Percentiles rank a stretch among this genome's conserved stretches.
These are phyloP conservation scores for Teleogryllus occipitalis DNA, from an alignment of 1,140 invertebrate genomes.

Conservation along the genomic window DNA sequence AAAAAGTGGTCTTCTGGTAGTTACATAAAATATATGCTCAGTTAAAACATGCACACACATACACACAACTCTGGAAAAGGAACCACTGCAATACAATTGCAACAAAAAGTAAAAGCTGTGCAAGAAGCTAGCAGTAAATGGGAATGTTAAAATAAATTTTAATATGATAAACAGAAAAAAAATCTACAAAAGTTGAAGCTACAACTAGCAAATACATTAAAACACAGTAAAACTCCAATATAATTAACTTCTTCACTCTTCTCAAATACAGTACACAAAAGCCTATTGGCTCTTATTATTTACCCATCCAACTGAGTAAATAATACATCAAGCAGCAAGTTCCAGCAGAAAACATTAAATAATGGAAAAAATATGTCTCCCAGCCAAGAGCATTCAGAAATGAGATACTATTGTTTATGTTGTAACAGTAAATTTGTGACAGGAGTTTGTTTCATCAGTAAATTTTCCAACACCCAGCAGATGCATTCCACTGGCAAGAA, in stretches of 20 bases:
- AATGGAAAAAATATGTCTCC: neutral
- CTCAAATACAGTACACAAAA: too few species aligned
- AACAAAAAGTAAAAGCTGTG: too few species aligned
- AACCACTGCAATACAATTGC: too few species aligned
- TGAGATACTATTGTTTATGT: neutral
- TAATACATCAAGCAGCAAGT: neutral
- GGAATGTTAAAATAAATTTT: neutral
- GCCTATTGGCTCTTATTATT: too few species aligned
- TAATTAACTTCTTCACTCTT: neutral
- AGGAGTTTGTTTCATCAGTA: too few species aligned
- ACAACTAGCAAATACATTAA: neutral
- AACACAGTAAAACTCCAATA: conserved; percentile 7
- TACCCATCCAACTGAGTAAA: too few species aligned
- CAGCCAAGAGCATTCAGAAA: too few species aligned
- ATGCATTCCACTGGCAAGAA: neutral
- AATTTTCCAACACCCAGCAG: neutral
- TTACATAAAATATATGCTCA: too few species aligned
- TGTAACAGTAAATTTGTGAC: too few species aligned
- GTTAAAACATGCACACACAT: too few species aligned
- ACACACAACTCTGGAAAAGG: too few species aligned
- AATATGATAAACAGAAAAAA: neutral
- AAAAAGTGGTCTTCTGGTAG: too few species aligned
- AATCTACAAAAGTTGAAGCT: neutral
- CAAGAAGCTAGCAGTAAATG: neutral
- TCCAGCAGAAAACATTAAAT: neutral